phyloP scores from a whole-genome alignment of 2,888 invertebrate genomes.

The Dione vanillae region DNA sequence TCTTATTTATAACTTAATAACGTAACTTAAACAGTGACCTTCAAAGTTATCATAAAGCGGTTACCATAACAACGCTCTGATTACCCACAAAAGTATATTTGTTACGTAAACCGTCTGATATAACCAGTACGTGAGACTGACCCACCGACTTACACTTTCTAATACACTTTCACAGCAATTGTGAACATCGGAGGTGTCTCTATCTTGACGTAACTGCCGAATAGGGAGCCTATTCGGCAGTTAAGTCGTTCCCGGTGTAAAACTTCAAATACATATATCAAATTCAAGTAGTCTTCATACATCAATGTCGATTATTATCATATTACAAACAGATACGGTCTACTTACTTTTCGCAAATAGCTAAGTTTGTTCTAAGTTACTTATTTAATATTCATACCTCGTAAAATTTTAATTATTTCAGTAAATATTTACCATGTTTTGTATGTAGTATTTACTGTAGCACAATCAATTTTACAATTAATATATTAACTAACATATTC shows the following conservation, averaged over 20 bases:
- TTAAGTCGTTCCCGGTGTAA: slow-evolving; percentile 27
- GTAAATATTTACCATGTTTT: neutral
- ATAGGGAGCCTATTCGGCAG: no score
- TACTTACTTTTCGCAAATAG: slow-evolving; percentile 9
- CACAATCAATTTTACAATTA: no score
- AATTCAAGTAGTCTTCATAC: slow-evolving; percentile 1
- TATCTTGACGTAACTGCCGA: slow-evolving; percentile 68
- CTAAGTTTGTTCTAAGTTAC: neutral
- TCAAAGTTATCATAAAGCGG: slow-evolving; percentile 45
- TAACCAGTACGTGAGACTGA: slow-evolving; percentile 78
- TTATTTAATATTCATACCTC: slow-evolving; percentile 17
- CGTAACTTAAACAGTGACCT: slow-evolving; percentile 40
- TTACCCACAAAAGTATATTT: slow-evolving; percentile 74
- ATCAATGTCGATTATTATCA: slow-evolving; percentile 17
- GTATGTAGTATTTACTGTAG: no score
- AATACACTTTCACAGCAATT: slow-evolving; percentile 81
- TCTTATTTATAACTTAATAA: neutral
- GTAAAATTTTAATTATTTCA: neutral
- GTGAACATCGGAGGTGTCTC: slow-evolving; percentile 54
- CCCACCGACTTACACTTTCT: slow-evolving; percentile 77
- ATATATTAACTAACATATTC: no score
- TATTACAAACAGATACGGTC: slow-evolving; percentile 19
- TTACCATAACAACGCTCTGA: slow-evolving; percentile 70
- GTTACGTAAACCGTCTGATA: slow-evolving; percentile 81
- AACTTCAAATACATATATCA: slow-evolving; percentile 6